Percentiles rank a stretch among this genome's conserved stretches.
phyloP scores from a whole-genome alignment of 2,797 vertebrate genomes.

The Vireo griseus region DNA sequence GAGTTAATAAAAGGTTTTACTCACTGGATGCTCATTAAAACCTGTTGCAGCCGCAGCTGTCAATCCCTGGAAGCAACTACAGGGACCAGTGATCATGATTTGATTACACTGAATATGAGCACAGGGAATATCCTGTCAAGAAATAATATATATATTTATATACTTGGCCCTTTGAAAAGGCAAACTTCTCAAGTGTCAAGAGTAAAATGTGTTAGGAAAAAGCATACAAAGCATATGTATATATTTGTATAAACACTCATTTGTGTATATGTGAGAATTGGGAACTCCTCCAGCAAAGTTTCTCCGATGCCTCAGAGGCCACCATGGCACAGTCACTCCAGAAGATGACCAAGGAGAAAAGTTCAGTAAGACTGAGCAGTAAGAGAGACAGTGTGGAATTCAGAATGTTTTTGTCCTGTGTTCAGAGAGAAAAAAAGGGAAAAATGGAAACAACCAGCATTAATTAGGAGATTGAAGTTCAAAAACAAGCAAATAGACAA shows the following conservation, averaged over 20 bases:
- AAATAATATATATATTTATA: not conserved
- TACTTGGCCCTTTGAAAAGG: not conserved
- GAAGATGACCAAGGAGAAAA: not conserved
- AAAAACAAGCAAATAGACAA: not conserved
- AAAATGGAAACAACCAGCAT: not conserved
- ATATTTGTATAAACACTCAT: not conserved
- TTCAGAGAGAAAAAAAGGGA: fast-evolving
- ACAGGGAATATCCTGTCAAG: not conserved
- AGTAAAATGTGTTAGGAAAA: not conserved
- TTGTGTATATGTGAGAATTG: not conserved
- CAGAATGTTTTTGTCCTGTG: not conserved
- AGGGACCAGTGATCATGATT: not conserved
- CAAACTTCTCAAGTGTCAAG: not conserved
- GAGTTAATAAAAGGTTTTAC: not conserved
- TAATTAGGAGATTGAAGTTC: not conserved
- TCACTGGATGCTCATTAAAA: not conserved
- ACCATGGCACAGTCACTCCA: not conserved
- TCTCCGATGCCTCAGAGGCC: not conserved
- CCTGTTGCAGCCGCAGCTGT: not conserved
- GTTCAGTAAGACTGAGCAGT: not conserved
- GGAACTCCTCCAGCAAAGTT: not conserved
- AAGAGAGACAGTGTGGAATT: not conserved
- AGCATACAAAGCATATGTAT: not conserved
- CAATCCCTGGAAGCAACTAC: not conserved
- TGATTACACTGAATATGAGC: not conserved